A percentile compares a stretch with the other conserved stretches of the same genome.
phyloP scores from a whole-genome alignment of 2,797 vertebrate genomes.

The Chlorospingus semifuscus region DNA sequence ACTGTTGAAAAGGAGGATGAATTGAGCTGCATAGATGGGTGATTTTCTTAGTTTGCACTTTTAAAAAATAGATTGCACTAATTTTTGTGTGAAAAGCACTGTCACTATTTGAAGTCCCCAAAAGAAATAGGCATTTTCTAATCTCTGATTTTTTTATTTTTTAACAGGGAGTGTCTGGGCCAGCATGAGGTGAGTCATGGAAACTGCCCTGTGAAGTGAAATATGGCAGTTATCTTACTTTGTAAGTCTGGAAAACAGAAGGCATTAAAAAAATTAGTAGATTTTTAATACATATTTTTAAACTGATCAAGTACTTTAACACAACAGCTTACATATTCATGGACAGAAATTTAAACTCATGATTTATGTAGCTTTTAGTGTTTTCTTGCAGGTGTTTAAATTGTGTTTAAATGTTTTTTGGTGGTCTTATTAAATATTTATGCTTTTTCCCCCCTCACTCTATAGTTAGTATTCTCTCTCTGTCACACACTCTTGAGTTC shows the following conservation, averaged over 20 bases:
- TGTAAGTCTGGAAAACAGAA: not conserved
- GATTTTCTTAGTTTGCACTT: not conserved
- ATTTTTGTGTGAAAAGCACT: not conserved
- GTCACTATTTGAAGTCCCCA: not conserved
- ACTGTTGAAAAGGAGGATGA: not conserved
- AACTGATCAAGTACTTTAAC: not conserved
- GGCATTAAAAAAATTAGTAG: not conserved
- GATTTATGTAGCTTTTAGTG: not conserved
- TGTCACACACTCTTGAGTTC: not conserved
- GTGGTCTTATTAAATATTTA: not conserved
- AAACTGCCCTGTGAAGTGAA: not conserved
- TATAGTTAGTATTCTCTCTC: not conserved
- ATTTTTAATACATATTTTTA: not conserved
- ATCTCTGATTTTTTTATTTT: slow-evolving; percentile 44
- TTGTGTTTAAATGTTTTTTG: not conserved
- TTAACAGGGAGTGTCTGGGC: slow-evolving; percentile 83
- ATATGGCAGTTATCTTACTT: not conserved
- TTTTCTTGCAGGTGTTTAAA: not conserved
- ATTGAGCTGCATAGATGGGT: not conserved
- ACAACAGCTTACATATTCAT: not conserved
- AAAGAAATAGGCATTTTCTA: not conserved
- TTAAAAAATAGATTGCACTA: not conserved
- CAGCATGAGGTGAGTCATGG: slow-evolving; percentile 83
- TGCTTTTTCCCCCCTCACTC: accelerated
- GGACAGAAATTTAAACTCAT: not conserved